phyloP scores from a whole-genome alignment of 2,888 invertebrate genomes.

The Trisateles emortualis region DNA sequence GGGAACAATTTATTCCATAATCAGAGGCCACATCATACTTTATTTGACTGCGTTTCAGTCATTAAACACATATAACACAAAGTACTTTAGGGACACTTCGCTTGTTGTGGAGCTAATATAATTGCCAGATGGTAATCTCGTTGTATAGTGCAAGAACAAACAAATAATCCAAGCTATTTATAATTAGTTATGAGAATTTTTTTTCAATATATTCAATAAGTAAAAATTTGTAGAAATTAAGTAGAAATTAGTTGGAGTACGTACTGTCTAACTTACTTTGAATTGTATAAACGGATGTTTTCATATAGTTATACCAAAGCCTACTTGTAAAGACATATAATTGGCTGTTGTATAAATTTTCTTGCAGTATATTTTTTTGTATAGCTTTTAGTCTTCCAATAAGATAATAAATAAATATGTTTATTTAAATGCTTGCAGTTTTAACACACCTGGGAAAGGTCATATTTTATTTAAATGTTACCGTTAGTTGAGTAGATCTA shows the following conservation, averaged over 20 bases:
- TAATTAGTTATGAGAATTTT: not conserved
- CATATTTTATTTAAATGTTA: not conserved
- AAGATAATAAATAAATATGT: not conserved
- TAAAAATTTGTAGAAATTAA: too few relatives aligned
- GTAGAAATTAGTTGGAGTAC: too few relatives aligned
- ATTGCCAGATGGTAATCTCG: constrained; percentile 13
- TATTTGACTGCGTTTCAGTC: constrained; percentile 1
- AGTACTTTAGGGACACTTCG: constrained; percentile 12
- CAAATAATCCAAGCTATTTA: not conserved
- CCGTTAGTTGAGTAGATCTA: not conserved
- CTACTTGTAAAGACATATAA: too few relatives aligned
- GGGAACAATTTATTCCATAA: not conserved
- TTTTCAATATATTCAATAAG: too few relatives aligned
- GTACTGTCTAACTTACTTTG: too few relatives aligned
- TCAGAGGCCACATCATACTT: not conserved
- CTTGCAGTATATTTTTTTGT: too few relatives aligned
- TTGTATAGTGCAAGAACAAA: constrained; percentile 14
- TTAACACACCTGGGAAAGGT: not conserved
- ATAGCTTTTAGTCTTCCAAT: too few relatives aligned
- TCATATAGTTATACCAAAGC: too few relatives aligned
- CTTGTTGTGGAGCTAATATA: constrained; percentile 10
- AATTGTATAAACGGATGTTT: too few relatives aligned
- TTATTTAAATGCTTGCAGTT: not conserved
- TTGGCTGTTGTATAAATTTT: too few relatives aligned
- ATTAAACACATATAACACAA: constrained; percentile 6